Evolutionary conservation across 2,113 vertebrate genomes (phyloP), one percentile per base, ranked within the genome.

Genomic region (Muntiacus muntjak): DNA sequence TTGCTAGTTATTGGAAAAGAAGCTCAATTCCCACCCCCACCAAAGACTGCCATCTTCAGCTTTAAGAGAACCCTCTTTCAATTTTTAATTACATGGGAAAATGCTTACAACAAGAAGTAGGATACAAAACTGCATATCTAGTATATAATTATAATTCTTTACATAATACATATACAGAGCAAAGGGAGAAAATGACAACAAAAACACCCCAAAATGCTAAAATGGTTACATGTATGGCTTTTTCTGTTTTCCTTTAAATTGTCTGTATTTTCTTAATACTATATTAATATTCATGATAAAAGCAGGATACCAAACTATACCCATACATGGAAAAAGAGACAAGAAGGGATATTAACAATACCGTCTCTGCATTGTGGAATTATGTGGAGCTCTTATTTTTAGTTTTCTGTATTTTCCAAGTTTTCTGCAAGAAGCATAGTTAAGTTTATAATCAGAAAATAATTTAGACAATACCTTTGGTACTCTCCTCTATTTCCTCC

Each of bases 201-300:
- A 89, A 87, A 95, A 91, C 2, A 96, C 9, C n/a, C 17, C 86
- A 36, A 96, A 92, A 89, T 92, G 84, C 40, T 52, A 95, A 94
- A 88, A 71, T 50, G 16, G 3, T 43, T 84, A 84, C 55, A 76
- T 23, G 26, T 90, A 95, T 45, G 57, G n/a, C 89, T 79, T 71
- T 95, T 19, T 64, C 64, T n/a, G 3, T 64, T 58, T 79, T 92
- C 11, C 67, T 85, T 78, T 47, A 60, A 58, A 47, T 26, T 83
- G 79, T 91, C 23, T 86, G n/a, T 78, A n/a, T 93, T 95, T 94
- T 96, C 36, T 52, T 96, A 95, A 64, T 57, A 67, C 64, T 50
- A 62, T 30, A 93, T 91, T 96, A 96, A 94, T 92, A 92, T 25
- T 87, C 14, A 90, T 79, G 62, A 81, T 96, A 94, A 95, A 97